Percentiles rank a stretch among this genome's conserved stretches.
Conservation (phyloP, 1,140 invertebrate genomes). For the Melipona quadrifasciata region DNA sequence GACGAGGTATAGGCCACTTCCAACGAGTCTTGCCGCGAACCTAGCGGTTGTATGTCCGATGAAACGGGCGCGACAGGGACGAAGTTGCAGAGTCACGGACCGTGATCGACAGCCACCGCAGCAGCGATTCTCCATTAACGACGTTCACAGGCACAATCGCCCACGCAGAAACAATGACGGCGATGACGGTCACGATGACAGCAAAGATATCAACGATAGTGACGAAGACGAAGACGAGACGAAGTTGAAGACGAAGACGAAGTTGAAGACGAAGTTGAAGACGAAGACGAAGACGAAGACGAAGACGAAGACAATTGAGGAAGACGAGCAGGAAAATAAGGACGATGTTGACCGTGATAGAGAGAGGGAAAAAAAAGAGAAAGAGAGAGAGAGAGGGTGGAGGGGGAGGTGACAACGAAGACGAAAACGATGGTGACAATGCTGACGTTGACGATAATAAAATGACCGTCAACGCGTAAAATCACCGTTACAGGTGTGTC, state of each 20-base stretch:
- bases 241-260: too few relatives aligned
- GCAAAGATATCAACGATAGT: background rate
- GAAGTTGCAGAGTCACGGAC: constrained; percentile 74
- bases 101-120: constrained; percentile 59
- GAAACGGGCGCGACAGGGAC: constrained; percentile 48
- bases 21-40: constrained; percentile 21
- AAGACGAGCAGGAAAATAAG: background rate
- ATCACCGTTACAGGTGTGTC: constrained; percentile 28
- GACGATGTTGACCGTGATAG: constrained; percentile 19
- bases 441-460: constrained; percentile 29
- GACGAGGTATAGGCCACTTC: constrained; percentile 26
- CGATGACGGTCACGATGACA: background rate
- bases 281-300: too few relatives aligned
- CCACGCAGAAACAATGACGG: constrained; percentile 62
- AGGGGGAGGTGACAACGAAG: constrained; percentile 7
- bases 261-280: too few relatives aligned
- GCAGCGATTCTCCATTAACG: constrained; percentile 71
- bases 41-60: constrained; percentile 18
- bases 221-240: constrained; percentile 2
- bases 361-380: background rate
- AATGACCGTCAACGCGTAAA: constrained; percentile 33
- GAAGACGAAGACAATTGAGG: background rate
- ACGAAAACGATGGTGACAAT: constrained; percentile 28
- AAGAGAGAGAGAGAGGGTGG: background rate
- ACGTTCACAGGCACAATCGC: constrained; percentile 66